Evolutionary conservation across 2,888 invertebrate genomes (phyloP).

Genomic region (Coleophora flavipennella): DNA sequence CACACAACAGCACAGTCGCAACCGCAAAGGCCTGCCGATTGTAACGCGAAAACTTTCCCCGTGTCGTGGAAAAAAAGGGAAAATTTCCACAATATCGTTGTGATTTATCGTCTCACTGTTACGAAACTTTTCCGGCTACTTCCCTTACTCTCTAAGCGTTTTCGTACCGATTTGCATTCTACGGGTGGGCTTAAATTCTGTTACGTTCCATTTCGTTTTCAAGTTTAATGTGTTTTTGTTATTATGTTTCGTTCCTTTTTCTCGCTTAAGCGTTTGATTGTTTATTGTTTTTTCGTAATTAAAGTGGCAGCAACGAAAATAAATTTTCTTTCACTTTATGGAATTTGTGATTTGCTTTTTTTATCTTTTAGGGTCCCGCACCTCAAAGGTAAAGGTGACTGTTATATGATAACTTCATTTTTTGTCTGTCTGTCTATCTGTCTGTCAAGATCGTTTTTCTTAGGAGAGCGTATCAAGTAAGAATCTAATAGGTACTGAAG

Average conservation of each 20-base stretch:
- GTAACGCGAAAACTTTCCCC: slow-evolving; percentile 37
- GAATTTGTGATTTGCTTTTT: too few species aligned
- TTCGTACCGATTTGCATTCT: slow-evolving; percentile 21
- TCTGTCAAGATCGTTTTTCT: too few species aligned
- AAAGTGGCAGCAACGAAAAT: not conserved
- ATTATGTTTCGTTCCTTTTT: not conserved
- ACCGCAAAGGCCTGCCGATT: slow-evolving; percentile 38
- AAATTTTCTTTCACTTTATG: not conserved
- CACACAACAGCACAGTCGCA: slow-evolving; percentile 16
- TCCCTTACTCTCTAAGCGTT: slow-evolving; percentile 2
- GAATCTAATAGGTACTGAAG: too few species aligned
- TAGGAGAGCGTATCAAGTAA: too few species aligned
- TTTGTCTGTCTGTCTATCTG: too few species aligned
- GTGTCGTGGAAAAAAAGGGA: slow-evolving; percentile 20
- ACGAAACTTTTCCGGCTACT: slow-evolving; percentile 13
- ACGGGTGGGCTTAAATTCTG: slow-evolving; percentile 13
- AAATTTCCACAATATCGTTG: slow-evolving; percentile 43
- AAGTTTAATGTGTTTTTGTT: not conserved
- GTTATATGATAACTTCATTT: too few species aligned
- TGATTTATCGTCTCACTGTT: slow-evolving; percentile 37
- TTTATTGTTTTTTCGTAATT: slow-evolving; percentile 1
- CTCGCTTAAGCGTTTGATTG: slow-evolving; percentile 3
- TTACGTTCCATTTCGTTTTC: slow-evolving; percentile 8
- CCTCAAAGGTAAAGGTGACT: too few species aligned
- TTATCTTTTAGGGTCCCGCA: too few species aligned